Evolutionary conservation across 2,113 vertebrate genomes (phyloP).

Genomic region (Ceuthmochares aereus): DNA sequence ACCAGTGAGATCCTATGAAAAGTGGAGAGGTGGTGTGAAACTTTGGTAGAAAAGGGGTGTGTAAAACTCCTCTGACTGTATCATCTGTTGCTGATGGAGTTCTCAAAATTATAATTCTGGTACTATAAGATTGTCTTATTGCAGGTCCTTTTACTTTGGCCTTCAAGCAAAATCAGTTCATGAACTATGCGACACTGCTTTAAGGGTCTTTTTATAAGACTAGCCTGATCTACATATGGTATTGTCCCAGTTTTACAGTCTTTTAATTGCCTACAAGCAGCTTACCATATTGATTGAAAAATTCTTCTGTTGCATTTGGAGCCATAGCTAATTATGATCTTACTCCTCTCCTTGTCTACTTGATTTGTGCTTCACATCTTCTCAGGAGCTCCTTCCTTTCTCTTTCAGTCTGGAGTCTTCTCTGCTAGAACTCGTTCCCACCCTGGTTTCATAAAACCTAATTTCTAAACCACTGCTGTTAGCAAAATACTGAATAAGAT

Average conservation of each 20-base stretch:
- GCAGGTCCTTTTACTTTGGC: neutral
- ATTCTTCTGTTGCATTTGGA: slow-evolving; percentile 35
- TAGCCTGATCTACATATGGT: slow-evolving; percentile 51
- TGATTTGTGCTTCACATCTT: slow-evolving; percentile 31
- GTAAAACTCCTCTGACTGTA: neutral
- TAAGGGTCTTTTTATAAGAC: slow-evolving; percentile 65
- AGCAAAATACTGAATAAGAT: neutral
- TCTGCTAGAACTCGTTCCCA: neutral
- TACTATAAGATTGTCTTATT: neutral
- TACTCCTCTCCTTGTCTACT: slow-evolving; percentile 1
- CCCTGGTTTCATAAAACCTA: neutral
- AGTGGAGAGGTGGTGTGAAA: neutral
- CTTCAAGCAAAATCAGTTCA: slow-evolving; percentile 62
- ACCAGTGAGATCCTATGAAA: neutral
- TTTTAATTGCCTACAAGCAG: slow-evolving; percentile 61
- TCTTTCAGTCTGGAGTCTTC: neutral
- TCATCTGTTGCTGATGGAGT: neutral
- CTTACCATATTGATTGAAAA: slow-evolving; percentile 64
- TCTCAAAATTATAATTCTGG: neutral
- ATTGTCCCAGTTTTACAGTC: slow-evolving; percentile 41
- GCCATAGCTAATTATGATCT: slow-evolving; percentile 33
- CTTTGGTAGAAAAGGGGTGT: neutral
- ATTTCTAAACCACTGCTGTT: neutral
- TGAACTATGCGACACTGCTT: slow-evolving; percentile 51
- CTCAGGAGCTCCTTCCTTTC: neutral